These are phyloP conservation scores for Pocillopora verrucosa DNA, from an alignment of 64 coral and sea anemone genomes.

Conservation along the genomic window DNA sequence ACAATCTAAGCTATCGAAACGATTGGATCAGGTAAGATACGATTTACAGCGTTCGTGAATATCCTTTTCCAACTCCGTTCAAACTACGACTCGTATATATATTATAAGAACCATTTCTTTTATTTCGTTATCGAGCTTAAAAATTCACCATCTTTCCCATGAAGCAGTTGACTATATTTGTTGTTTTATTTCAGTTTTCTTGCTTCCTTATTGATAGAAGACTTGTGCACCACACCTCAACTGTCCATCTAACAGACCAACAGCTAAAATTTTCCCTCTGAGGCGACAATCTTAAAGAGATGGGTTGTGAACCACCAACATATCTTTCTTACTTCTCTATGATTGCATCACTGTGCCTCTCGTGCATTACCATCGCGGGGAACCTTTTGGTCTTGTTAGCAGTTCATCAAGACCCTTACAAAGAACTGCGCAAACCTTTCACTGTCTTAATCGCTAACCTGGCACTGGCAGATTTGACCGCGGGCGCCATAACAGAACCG, in stretches of 20 bases:
- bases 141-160: too few species aligned
- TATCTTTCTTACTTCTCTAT: constrained; percentile 74
- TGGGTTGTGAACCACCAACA: constrained; percentile 41
- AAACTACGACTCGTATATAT: too few species aligned
- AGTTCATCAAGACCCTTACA: constrained; percentile 56
- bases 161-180: too few species aligned
- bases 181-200: too few species aligned
- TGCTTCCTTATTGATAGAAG: too few species aligned
- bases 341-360: constrained; percentile 45
- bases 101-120: too few species aligned
- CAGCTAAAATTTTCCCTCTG: neutral
- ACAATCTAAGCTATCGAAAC: too few species aligned
- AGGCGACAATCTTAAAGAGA: neutral
- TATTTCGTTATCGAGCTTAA: too few species aligned
- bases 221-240: neutral
- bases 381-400: constrained; percentile 65
- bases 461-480: constrained; percentile 64
- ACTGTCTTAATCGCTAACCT: constrained; percentile 71
- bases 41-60: too few species aligned
- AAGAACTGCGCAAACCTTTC: constrained; percentile 68
- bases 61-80: too few species aligned
- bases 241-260: neutral
- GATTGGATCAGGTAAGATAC: too few species aligned
- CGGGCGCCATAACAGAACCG: constrained; percentile 58
- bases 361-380: constrained; percentile 52